Base-by-base conservation (phyloP, 1,140 invertebrate genomes). In the Melipona quadrifasciata region DNA sequence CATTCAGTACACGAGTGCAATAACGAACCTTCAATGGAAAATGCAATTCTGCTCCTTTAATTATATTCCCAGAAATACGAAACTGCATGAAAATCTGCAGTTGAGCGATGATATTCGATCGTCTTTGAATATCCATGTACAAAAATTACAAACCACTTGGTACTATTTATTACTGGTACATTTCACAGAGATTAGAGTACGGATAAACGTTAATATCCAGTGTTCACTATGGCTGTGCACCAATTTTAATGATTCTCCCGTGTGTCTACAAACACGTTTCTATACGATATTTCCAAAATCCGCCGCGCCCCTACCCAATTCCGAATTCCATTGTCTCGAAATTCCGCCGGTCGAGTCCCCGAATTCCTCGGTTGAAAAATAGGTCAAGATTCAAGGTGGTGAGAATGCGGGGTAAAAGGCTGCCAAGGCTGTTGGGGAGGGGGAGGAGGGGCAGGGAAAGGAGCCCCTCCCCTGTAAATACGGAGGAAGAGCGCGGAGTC, bases 381-480 rank as follows among this genome's bases (percentile, higher is more conserved):
- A 76, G 87, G 87, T 89, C 87, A 51, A 80, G 87, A 85, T 85
- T 78, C 78, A 64, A 57, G 51, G 84, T 24, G 65, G 39, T 75
- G 67, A 75, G 24, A 77, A 34, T 72, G 58, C 61, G 65, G 83
- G 74, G 55, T 31, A 21, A 57, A 74, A 31, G 51, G 17, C 21
- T 39, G 27, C 11, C 21, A 55, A 16, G 19, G 84, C 53, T 72
- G 85, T 80, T 81, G 80, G 21, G 74, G 68, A 67, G 80, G 58
- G 31, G 31, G 31, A 31, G 31, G 31, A 31, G 31, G 31, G 31
- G 31, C n/a, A n/a, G n/a, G 79, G 55, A 77, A 82, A 67, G n/a
- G 64, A 53, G 55, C 39, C 78, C 82, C 71, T 31, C 16, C 4
- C n/a, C 71, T 17, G 51, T 31, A 24, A 55, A 73, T 53, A 31